A percentile compares a stretch with the other conserved stretches of the same genome.
phyloP scores from a whole-genome alignment of 2,888 invertebrate genomes.

The Drosophila lacicola region DNA sequence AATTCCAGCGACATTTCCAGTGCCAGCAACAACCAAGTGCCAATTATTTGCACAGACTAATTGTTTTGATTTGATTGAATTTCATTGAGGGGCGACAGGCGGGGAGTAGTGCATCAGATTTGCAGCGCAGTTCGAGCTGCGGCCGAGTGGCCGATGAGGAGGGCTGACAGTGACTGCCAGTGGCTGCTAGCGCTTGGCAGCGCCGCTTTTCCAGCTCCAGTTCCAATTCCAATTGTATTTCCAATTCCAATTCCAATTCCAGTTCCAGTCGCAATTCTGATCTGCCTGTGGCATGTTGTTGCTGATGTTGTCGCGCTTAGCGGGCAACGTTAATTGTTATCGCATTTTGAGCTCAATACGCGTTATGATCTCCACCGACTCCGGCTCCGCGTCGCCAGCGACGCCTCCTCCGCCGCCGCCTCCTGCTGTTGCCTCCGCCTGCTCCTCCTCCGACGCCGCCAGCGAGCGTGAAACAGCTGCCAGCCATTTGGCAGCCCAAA shows the following conservation, averaged over 20 bases:
- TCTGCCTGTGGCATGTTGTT: slow-evolving; percentile 72
- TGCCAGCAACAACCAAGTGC: slow-evolving; percentile 14
- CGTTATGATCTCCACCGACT: slow-evolving; percentile 50
- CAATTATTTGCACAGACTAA: slow-evolving; percentile 67
- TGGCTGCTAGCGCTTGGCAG: slow-evolving; percentile 27
- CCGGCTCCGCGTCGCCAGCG: slow-evolving; percentile 2
- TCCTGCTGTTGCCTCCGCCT: not conserved
- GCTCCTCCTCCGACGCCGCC: not conserved
- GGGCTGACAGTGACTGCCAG: slow-evolving; percentile 19
- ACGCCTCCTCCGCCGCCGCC: not conserved
- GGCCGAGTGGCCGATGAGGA: slow-evolving; percentile 14
- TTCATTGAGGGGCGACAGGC: slow-evolving; percentile 62
- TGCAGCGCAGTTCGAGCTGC: slow-evolving; percentile 1
- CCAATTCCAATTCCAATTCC: slow-evolving; percentile 52
- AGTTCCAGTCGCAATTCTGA: slow-evolving; percentile 70
- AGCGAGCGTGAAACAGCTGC: slow-evolving; percentile 47
- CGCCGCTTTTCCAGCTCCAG: slow-evolving; percentile 19
- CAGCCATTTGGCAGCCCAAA: slow-evolving; percentile 74
- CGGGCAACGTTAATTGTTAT: slow-evolving; percentile 63
- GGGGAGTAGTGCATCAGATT: slow-evolving; percentile 13
- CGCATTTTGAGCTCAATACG: slow-evolving; percentile 52
- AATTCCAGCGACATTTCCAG: slow-evolving; percentile 21
- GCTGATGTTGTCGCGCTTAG: slow-evolving; percentile 58
- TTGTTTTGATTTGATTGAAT: slow-evolving; percentile 74
- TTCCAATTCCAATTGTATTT: slow-evolving; percentile 50